These are phyloP conservation scores for Mythimna ferrago DNA, from an alignment of 2,888 invertebrate genomes.

Conservation along the genomic window DNA sequence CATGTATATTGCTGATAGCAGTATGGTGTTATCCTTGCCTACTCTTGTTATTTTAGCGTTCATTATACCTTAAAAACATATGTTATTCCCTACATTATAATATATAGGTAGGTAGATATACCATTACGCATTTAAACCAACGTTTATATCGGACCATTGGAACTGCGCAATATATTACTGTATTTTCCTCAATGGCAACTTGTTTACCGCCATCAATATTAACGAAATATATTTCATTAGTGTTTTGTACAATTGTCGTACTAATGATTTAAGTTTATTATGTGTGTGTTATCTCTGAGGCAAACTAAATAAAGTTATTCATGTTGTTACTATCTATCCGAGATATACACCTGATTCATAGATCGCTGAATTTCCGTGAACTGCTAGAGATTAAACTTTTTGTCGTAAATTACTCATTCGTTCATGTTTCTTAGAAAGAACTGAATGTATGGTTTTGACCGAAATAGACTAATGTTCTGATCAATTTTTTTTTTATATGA, in stretches of 20 bases:
- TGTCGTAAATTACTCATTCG: constrained; percentile 44
- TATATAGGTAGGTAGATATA: not conserved
- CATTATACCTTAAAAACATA: not conserved
- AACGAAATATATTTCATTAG: constrained; percentile 5
- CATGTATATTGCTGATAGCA: constrained; percentile 2
- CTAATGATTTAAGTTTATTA: constrained; percentile 9
- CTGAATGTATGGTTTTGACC: constrained; percentile 27
- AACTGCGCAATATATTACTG: constrained; percentile 20
- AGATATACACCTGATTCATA: constrained; percentile 43
- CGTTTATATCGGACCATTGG: not conserved
- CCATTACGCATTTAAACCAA: not conserved
- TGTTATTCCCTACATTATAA: not conserved
- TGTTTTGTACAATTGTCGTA: not conserved
- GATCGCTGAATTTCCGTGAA: constrained; percentile 28
- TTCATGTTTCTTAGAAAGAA: constrained; percentile 34
- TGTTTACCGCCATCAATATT: not conserved
- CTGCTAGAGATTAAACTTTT: constrained; percentile 25
- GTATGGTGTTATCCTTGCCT: not conserved
- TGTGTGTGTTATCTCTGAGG: not conserved
- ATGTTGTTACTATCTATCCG: not conserved
- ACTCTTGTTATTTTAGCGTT: not conserved
- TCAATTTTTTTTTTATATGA: constrained; percentile 2
- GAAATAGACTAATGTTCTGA: constrained; percentile 14
- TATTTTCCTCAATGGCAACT: constrained; percentile 29
- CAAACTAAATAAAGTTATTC: constrained; percentile 23